phyloP scores from a whole-genome alignment of 2,113 vertebrate genomes.

The Scartelaos histophorus region DNA sequence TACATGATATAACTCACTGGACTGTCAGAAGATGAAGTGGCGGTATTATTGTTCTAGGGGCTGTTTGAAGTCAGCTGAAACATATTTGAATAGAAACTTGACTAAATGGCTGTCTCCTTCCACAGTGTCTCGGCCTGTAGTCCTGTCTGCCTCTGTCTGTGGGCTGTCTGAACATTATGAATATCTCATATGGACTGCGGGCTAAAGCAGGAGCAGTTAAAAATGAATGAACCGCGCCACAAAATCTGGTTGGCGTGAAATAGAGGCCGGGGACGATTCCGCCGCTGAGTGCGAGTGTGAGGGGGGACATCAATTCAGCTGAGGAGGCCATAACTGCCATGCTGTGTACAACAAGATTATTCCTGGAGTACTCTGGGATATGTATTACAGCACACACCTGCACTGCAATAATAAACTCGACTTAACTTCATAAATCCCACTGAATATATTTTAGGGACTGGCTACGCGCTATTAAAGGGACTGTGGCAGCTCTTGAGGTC shows the following conservation, averaged over 20 bases:
- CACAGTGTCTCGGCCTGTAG: too few relatives aligned
- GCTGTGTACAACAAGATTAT: constrained; percentile 19
- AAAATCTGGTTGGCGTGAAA: constrained; percentile 30
- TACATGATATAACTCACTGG: too few relatives aligned
- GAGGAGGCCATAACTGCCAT: constrained; percentile 1
- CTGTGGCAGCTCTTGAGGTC: too few relatives aligned
- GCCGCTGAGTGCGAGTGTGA: constrained; percentile 34
- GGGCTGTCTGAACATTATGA: constrained; percentile 39
- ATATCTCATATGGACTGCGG: constrained; percentile 48
- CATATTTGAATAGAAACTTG: neutral
- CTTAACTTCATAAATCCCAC: neutral
- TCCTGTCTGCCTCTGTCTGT: constrained; percentile 11
- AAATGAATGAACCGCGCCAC: constrained; percentile 52
- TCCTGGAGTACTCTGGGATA: constrained; percentile 7
- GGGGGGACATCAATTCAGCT: constrained; percentile 18
- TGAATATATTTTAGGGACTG: neutral
- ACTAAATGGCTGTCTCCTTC: neutral
- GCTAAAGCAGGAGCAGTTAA: constrained; percentile 44
- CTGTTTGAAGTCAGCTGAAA: too few relatives aligned
- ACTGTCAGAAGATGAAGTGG: too few relatives aligned
- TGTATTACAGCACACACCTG: neutral
- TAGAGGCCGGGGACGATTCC: constrained; percentile 8
- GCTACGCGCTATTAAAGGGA: neutral
- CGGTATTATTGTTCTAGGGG: too few relatives aligned
- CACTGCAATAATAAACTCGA: neutral